phyloP scores from a whole-genome alignment of 2,113 vertebrate genomes.

The Illadopsis cleaveri region DNA sequence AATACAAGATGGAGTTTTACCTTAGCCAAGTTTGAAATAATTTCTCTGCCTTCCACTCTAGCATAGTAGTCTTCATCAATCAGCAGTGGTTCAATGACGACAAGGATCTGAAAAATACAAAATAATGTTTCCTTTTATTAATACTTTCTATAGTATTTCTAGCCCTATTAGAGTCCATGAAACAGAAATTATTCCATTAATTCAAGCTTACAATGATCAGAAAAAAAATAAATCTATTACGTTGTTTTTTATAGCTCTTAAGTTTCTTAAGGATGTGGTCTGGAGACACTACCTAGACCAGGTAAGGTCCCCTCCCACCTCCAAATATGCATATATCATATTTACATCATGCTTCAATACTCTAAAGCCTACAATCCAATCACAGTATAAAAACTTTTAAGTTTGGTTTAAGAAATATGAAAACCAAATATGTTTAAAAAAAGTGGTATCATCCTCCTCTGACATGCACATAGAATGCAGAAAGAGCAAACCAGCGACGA shows the following conservation, averaged over 20 bases:
- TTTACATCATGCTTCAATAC: neutral
- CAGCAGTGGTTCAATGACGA: conserved; percentile 95
- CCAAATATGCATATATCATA: neutral
- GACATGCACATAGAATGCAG: neutral
- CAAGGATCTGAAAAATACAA: conserved; percentile 85
- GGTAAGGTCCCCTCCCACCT: neutral
- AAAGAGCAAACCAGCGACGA: neutral
- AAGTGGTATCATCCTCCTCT: neutral
- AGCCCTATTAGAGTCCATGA: neutral
- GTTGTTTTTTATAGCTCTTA: neutral
- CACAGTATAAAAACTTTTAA: neutral
- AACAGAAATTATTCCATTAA: neutral
- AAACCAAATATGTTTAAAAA: neutral
- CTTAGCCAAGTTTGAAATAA: conserved; percentile 99
- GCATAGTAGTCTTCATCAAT: conserved; percentile 99
- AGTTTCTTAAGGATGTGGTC: neutral
- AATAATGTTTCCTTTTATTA: neutral
- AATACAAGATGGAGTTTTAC: conserved; percentile 60
- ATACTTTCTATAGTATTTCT: neutral
- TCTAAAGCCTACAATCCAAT: neutral
- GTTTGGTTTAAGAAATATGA: neutral
- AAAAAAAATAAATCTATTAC: neutral
- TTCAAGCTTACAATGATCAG: neutral
- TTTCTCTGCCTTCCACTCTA: conserved; percentile 98
- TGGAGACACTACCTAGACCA: neutral